These are phyloP conservation scores for Pagrus major DNA, from an alignment of 2,113 vertebrate genomes.

Conservation along the genomic window DNA sequence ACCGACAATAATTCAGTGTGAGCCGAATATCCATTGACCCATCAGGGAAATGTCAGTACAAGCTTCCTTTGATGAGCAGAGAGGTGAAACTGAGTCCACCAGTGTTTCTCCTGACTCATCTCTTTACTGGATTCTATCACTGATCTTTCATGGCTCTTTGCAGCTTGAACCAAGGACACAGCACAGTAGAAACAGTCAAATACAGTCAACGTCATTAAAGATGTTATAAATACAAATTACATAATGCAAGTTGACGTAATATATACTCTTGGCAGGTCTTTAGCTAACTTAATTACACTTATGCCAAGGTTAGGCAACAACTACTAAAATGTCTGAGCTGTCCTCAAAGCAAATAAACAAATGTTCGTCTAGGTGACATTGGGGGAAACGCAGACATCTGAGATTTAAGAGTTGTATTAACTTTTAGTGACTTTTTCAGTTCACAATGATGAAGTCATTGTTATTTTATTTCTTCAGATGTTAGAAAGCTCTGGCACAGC, in stretches of 20 bases:
- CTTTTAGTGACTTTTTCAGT: neutral
- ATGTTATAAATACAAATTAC: neutral
- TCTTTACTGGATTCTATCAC: neutral
- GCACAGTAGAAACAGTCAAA: neutral
- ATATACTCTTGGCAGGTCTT: neutral
- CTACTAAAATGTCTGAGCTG: neutral
- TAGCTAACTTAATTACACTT: neutral
- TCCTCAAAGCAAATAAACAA: neutral
- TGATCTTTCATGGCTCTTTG: neutral
- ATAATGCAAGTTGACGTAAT: neutral
- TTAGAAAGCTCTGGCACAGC: neutral
- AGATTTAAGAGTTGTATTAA: neutral
- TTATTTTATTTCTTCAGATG: neutral
- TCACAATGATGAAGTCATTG: neutral
- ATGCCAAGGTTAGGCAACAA: neutral
- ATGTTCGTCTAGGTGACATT: neutral
- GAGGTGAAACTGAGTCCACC: conserved; percentile 41
- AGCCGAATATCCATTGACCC: conserved; percentile 6
- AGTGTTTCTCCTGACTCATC: neutral
- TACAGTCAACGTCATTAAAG: neutral
- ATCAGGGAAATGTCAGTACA: neutral
- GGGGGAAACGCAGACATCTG: neutral
- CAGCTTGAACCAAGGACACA: neutral
- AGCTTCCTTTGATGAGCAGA: neutral
- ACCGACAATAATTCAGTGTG: neutral